phyloP scores from a whole-genome alignment of 35 echinoderm and acorn worm genomes.

The Lytechinus pictus region DNA sequence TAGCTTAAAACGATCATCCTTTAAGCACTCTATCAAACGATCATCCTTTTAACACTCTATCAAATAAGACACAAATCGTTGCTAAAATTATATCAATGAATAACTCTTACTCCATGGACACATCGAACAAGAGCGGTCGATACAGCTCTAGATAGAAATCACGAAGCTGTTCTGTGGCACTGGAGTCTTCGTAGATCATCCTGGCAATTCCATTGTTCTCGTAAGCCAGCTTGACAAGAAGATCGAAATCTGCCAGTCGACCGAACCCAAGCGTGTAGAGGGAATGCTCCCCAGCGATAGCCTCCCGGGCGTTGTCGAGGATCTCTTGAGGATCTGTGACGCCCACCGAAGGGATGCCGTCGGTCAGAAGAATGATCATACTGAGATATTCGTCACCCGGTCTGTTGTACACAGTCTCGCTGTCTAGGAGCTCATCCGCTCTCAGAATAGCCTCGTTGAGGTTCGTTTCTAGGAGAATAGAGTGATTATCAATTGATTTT shows the following conservation, averaged over 20 bases:
- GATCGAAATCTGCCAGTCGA: constrained; percentile 82
- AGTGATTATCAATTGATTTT: not conserved
- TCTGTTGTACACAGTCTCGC: constrained; percentile 52
- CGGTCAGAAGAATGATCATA: constrained; percentile 84
- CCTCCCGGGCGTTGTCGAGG: constrained; percentile 63
- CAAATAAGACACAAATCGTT: not conserved
- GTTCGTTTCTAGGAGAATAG: constrained; percentile 77
- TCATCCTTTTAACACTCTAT: not conserved
- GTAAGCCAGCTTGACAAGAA: constrained; percentile 74
- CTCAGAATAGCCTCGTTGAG: constrained; percentile 72
- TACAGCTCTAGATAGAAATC: constrained; percentile 81
- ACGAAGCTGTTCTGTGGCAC: constrained; percentile 69
- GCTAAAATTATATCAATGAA: not conserved
- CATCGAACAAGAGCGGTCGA: constrained; percentile 67
- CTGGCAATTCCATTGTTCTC: constrained; percentile 77
- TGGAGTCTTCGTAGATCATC: constrained; percentile 79
- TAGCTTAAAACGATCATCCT: too few relatives aligned
- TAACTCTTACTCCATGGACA: constrained; percentile 7
- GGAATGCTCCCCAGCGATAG: constrained; percentile 71
- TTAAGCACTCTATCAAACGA: not conserved
- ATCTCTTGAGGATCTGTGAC: constrained; percentile 66
- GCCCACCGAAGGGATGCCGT: constrained; percentile 82
- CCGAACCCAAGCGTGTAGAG: constrained; percentile 86
- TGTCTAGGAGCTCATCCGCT: constrained; percentile 73
- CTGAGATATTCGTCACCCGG: constrained; percentile 69